Evolutionary conservation across 2,113 vertebrate species (phyloP), one percentile per base, ranked within the genome.

Genomic region (Jacana jacana): DNA sequence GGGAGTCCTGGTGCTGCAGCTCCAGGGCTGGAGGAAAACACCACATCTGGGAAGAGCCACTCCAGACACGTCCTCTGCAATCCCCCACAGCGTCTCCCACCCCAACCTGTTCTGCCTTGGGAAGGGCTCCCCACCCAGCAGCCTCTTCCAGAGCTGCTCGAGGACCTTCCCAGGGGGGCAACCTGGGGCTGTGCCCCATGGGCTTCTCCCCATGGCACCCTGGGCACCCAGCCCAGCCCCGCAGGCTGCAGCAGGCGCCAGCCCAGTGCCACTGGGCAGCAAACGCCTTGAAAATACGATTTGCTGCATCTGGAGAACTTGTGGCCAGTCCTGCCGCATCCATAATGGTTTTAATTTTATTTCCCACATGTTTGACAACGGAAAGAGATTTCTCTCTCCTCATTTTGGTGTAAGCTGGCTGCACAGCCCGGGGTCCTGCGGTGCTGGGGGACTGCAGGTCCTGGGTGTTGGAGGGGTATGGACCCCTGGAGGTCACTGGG

Each of bases 31-130:
- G 17, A 44, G 78, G 24, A 27, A n/a, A 44, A 39, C 28, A 6
- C 13, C 1, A 1, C 1, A 8, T 13, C 35, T 24, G 58, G 52
- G 51, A 51, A 44, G 23, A 73, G 51, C 58, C 0, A 1, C 42
- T 35, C 51, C 3, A 1, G 57, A 16, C 0, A 0, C 1, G 0
- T 35, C 35, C 72, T 1, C 2, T 49, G 65, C n/a, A 3, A 13
- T 13, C 27, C 25, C 49, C 48, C 84, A n/a, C n/a, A 31, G 46
- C 2, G 0, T 35, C n/a, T 58, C 30, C 49, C 31, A 10, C 20
- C 48, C 1, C 5, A 27, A 8, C 35, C 20, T 24, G 2, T 8
- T 28, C 51, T 9, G 35, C 72, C 35, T 37, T 22, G 31, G 28
- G 33, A 39, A 51, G 49, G 30, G 49, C 44, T 44, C 78, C 8